Percentiles rank a stretch among this genome's conserved stretches.
phyloP scores from a whole-genome alignment of 2,113 vertebrate species.

The Pseudorectes ferrugineus region DNA sequence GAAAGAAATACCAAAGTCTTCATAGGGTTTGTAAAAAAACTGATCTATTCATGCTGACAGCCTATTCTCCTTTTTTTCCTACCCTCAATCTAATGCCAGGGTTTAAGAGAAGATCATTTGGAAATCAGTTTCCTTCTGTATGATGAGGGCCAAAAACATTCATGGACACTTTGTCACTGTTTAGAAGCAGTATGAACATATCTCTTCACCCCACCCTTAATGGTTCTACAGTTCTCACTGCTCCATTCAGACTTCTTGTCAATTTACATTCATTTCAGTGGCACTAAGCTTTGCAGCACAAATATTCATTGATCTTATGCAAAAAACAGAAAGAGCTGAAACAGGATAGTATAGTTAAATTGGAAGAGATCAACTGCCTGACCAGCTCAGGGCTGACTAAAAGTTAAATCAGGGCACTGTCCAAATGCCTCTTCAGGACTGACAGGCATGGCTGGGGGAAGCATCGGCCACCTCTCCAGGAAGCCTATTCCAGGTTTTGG shows the following conservation, averaged over 20 bases:
- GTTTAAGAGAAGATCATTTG: neutral
- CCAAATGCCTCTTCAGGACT: neutral
- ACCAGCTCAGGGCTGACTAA: neutral
- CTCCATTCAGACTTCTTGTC: neutral
- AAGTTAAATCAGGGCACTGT: neutral
- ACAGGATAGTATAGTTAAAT: neutral
- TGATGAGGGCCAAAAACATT: neutral
- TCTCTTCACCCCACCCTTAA: neutral
- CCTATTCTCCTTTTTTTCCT: neutral
- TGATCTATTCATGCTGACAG: fast-evolving
- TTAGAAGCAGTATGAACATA: fast-evolving
- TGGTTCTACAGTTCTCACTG: neutral
- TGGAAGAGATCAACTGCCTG: neutral
- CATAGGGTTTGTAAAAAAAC: neutral
- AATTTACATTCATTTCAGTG: neutral
- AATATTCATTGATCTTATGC: fast-evolving
- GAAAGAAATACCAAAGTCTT: neutral
- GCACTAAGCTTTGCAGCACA: neutral
- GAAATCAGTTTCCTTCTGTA: neutral
- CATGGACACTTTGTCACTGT: neutral
- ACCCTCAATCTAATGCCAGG: neutral
- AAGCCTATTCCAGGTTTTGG: neutral
- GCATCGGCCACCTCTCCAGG: fast-evolving
- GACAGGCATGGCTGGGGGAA: no score
- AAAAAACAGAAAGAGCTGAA: neutral